phyloP scores from a whole-genome alignment of 2,888 invertebrate genomes.

The Synanthedon vespiformis region DNA sequence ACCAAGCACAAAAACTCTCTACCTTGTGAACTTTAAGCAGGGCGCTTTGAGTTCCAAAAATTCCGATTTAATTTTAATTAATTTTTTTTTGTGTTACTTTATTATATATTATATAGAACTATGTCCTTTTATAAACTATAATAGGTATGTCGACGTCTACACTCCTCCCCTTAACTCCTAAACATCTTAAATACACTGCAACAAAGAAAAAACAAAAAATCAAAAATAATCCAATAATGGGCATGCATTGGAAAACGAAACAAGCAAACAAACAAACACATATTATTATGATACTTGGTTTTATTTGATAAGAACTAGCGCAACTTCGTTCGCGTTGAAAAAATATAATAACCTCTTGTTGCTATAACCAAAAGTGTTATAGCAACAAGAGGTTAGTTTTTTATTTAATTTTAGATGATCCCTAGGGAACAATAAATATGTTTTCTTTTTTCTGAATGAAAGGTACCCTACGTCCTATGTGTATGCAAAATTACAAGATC shows the following conservation, averaged over 20 bases:
- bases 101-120: constrained; percentile 68
- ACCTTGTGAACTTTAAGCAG: constrained; percentile 55
- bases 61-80: constrained; percentile 38
- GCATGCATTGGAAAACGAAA: constrained; percentile 7
- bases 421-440: too few species aligned
- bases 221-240: constrained; percentile 13
- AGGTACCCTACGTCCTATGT: too few species aligned
- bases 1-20: constrained; percentile 26
- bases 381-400: too few species aligned
- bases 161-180: constrained; percentile 58
- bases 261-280: too few species aligned
- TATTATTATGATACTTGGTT: too few species aligned
- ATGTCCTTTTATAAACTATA: constrained; percentile 67
- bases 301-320: too few species aligned
- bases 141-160: constrained; percentile 57
- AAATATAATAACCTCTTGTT: too few species aligned
- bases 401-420: too few species aligned
- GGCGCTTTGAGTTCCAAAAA: constrained; percentile 46
- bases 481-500: too few species aligned
- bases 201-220: constrained; percentile 51
- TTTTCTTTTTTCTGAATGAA: too few species aligned
- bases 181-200: constrained; percentile 68
- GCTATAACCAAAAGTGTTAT: too few species aligned
- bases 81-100: constrained; percentile 65
- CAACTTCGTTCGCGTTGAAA: too few species aligned